Base-by-base conservation (phyloP, 1,140 invertebrate species). In the Subanguina moxae region DNA sequence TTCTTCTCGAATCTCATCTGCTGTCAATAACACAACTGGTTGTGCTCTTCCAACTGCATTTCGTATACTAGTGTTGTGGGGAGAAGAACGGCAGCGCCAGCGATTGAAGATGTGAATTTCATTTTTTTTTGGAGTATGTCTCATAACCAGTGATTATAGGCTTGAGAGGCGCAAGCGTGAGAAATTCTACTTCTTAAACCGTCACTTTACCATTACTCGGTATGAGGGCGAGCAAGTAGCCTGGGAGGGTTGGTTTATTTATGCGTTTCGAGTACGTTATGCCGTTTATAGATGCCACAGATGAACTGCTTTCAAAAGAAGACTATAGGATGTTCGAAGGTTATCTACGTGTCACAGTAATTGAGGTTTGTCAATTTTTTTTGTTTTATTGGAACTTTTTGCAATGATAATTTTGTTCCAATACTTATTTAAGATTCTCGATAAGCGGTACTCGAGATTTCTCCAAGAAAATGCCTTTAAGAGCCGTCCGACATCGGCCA, bases 41-140 rank as follows among this genome's bases (percentile, higher is more conserved):
- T 7, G 23, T 52, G 48, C 48, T 21, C 48, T 52, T 25, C 48
- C 48, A 21, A 25, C 48, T 21, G 58, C 58, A 5, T 61, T 61
- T 30, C 19, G 58, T 25, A 61, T 61, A 3, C 28, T 61, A 1
- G 28, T 43, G 3, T 61, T 61, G 27, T 61, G 58, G 58, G 58
- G 58, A 5, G 58, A 61, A 61, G 58, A 61, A n/a, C 28, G 27
- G 3, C 58, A 61, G 28, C 19, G 58, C 8, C 27, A 61, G n/a
- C 5, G 58, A 52, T 25, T 52, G 23, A 52, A 52, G 23, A 52
- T 52, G 48, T 52, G 15, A 52, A 25, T 15, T 3, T 52, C 23
- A 7, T 15, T 21, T 25, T 21, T 52, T 15, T 7, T 25, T 21
- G 17, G 48, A 15, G 23, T 21, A 7, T 52, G 3, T 5, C 32